These are phyloP conservation scores for Pyrgilauda ruficollis DNA, from an alignment of 2,113 vertebrate genomes.

Conservation along the genomic window DNA sequence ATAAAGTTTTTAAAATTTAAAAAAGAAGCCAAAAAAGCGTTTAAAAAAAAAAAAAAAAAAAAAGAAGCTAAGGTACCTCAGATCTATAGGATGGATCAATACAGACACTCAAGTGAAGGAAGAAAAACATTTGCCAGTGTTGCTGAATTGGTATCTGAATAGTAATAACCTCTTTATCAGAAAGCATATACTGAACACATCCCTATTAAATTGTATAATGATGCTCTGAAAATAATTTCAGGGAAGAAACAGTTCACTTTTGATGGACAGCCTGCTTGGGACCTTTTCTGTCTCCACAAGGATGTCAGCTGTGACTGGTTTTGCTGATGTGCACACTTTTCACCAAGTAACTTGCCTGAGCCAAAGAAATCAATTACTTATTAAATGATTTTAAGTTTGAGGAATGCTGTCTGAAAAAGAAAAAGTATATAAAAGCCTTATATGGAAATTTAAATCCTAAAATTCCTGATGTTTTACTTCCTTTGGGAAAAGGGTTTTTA, in stretches of 20 bases:
- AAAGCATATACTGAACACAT: not conserved
- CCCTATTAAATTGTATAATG: not conserved
- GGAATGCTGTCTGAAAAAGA: not conserved
- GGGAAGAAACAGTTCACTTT: not conserved
- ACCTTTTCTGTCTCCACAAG: not conserved
- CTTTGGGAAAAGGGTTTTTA: not conserved
- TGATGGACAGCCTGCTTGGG: not conserved
- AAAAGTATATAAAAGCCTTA: not conserved
- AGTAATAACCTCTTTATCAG: not conserved
- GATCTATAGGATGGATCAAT: not conserved
- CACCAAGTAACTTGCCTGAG: not conserved
- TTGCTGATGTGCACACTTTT: not conserved
- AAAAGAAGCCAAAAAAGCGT: fast-evolving
- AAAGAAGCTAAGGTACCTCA: not conserved
- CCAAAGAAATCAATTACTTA: not conserved
- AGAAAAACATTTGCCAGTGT: not conserved
- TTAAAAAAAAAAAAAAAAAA: not conserved
- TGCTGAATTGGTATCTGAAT: not conserved
- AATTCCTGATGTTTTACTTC: not conserved
- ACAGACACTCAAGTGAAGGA: not conserved
- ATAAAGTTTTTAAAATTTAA: not conserved
- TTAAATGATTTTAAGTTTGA: not conserved
- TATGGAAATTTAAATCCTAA: not conserved
- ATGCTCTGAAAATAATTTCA: not conserved
- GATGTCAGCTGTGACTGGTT: not conserved